phyloP scores from a whole-genome alignment of 2,797 vertebrate genomes.

The Sciurus carolinensis region DNA sequence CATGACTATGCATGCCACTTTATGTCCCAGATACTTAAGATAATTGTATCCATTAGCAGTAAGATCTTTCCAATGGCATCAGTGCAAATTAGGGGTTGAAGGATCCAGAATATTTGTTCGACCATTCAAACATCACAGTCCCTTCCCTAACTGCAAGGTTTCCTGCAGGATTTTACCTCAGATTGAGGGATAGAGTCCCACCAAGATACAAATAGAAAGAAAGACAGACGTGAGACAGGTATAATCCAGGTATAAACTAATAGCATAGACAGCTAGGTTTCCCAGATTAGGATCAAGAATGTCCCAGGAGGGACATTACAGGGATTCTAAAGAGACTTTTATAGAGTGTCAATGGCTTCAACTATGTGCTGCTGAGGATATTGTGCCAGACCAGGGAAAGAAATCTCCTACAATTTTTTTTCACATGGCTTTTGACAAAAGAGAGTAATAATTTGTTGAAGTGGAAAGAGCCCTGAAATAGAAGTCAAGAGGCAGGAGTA shows the following conservation, averaged over 20 bases:
- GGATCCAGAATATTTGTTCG: neutral
- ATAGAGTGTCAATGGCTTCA: neutral
- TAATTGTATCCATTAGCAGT: neutral
- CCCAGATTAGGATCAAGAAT: neutral
- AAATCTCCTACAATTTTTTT: neutral
- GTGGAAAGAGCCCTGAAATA: constrained; percentile 87
- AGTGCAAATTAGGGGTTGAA: neutral
- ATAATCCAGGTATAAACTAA: neutral
- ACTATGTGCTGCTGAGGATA: neutral
- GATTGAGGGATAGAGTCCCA: neutral
- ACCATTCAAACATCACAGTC: neutral
- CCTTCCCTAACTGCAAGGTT: neutral
- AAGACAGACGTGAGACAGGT: neutral
- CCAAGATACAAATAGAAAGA: neutral
- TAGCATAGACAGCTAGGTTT: neutral
- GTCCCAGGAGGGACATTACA: neutral
- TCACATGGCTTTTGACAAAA: constrained; percentile 41
- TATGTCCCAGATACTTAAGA: neutral
- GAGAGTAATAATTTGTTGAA: constrained; percentile 44
- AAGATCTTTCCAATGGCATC: neutral
- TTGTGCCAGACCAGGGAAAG: neutral
- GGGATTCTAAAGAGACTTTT: neutral
- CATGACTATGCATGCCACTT: neutral
- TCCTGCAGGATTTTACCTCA: neutral
- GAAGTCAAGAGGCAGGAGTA: constrained; percentile 25